Percentiles rank a stretch among this genome's conserved stretches.
These are phyloP conservation scores for Cinclus cinclus DNA, from an alignment of 2,113 vertebrate genomes.

Conservation along the genomic window DNA sequence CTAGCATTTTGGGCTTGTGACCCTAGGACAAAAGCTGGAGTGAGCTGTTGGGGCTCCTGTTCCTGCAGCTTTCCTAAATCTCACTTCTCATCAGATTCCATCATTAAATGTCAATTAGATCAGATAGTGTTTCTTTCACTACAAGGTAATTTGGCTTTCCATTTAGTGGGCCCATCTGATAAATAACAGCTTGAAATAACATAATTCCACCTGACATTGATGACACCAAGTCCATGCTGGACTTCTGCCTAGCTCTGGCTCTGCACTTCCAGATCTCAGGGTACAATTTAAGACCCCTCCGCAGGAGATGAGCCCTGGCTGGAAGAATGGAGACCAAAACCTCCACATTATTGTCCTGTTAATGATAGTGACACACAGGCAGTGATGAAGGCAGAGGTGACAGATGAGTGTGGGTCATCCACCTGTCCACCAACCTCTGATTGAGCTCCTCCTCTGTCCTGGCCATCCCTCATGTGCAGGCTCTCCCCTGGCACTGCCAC, in stretches of 20 bases:
- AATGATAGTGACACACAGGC: background rate
- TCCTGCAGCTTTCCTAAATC: background rate
- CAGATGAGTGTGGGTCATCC: background rate
- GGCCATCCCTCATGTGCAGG: background rate
- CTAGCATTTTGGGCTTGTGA: background rate
- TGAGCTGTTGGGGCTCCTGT: background rate
- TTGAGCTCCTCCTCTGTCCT: background rate
- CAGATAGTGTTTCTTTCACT: slow-evolving; percentile 43
- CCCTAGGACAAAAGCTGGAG: background rate
- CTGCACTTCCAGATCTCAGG: background rate
- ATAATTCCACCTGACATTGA: background rate
- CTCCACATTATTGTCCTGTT: background rate
- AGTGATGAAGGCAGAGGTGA: background rate
- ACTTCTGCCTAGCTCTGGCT: background rate
- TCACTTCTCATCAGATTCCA: background rate
- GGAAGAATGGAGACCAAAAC: background rate
- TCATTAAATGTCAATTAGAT: slow-evolving; percentile 43
- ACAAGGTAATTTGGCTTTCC: slow-evolving; percentile 38
- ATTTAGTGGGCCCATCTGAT: slow-evolving; percentile 42
- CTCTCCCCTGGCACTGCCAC: background rate
- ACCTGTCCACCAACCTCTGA: background rate
- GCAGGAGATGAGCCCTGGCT: background rate
- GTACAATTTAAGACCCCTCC: background rate
- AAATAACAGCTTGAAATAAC: background rate
- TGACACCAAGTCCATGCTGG: background rate